A percentile compares a stretch with the other conserved stretches of the same genome.
Conservation (phyloP, 2,888 invertebrate genomes). For the Pteria penguin region DNA sequence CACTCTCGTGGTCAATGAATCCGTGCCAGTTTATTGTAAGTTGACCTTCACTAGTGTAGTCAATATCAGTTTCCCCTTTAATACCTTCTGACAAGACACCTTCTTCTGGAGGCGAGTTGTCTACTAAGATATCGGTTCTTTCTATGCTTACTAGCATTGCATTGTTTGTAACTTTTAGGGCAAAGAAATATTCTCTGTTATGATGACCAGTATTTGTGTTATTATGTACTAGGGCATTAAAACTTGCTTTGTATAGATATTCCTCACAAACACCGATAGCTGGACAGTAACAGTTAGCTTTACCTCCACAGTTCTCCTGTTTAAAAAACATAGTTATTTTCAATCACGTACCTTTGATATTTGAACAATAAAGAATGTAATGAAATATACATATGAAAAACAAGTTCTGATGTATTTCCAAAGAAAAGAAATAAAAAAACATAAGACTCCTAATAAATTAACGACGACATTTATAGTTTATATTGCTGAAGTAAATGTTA, state of each 20-base stretch:
- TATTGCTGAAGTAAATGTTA: too few relatives aligned
- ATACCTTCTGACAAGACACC: conserved; percentile 46
- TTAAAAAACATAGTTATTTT: too few relatives aligned
- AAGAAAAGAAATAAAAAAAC: too few relatives aligned
- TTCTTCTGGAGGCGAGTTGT: conserved; percentile 44
- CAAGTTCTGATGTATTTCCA: too few relatives aligned
- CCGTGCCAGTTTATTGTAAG: conserved; percentile 35
- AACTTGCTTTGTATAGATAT: conserved; percentile 22
- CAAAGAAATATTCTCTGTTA: conserved; percentile 45
- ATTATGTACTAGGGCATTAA: conserved; percentile 29
- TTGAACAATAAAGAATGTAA: too few relatives aligned
- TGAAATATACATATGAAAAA: too few relatives aligned
- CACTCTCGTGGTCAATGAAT: conserved; percentile 50
- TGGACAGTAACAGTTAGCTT: conserved; percentile 42
- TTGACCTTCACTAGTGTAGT: conserved; percentile 31
- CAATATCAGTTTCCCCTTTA: conserved; percentile 35
- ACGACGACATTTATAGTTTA: too few relatives aligned
- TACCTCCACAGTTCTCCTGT: too few relatives aligned
- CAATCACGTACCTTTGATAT: too few relatives aligned
- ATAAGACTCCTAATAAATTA: too few relatives aligned
- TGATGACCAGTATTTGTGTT: conserved; percentile 40
- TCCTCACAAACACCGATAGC: conserved; percentile 28
- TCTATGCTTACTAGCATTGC: conserved; percentile 39
- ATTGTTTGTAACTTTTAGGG: conserved; percentile 44
- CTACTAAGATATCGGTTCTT: conserved; percentile 42